Percentiles rank a stretch among this genome's conserved stretches.
These are phyloP conservation scores for Eolophus roseicapilla DNA, from an alignment of 2,113 vertebrate species.

Conservation along the genomic window DNA sequence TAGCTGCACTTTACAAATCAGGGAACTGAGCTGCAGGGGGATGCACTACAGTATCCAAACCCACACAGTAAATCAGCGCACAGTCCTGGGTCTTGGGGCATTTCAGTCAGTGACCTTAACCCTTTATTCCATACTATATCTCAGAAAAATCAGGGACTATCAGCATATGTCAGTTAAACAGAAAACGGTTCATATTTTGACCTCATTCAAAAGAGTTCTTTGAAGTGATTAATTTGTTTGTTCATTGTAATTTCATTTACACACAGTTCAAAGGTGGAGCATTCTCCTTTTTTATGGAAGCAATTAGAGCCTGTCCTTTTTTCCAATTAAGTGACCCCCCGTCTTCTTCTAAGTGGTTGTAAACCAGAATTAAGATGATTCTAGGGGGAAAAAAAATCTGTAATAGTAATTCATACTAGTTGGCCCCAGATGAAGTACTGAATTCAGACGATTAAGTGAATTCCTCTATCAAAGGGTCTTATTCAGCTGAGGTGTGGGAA, in stretches of 20 bases:
- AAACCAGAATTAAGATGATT: slow-evolving; percentile 35
- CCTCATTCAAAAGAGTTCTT: slow-evolving; percentile 10
- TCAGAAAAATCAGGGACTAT: slow-evolving; percentile 9
- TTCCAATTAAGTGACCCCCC: neutral
- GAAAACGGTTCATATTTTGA: neutral
- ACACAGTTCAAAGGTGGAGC: slow-evolving; percentile 25
- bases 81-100: neutral
- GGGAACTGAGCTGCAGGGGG: neutral
- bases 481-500: slow-evolving; percentile 8
- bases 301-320: slow-evolving; percentile 17
- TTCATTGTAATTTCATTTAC: slow-evolving; percentile 35
- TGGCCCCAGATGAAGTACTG: neutral
- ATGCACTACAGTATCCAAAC: neutral
- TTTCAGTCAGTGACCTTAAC: neutral
- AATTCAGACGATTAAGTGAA: slow-evolving; percentile 22
- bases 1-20: neutral
- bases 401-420: slow-evolving; percentile 36
- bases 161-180: neutral
- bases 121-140: neutral
- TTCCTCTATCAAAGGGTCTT: slow-evolving; percentile 26
- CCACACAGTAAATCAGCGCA: neutral
- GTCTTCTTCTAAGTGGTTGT: neutral
- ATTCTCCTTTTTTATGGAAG: slow-evolving; percentile 2
- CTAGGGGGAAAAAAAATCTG: neutral
- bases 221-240: slow-evolving; percentile 38